Evolutionary conservation across 2,113 vertebrate genomes (phyloP), one percentile per base, ranked within the genome.

Genomic region (Benitochromis conjunctus): DNA sequence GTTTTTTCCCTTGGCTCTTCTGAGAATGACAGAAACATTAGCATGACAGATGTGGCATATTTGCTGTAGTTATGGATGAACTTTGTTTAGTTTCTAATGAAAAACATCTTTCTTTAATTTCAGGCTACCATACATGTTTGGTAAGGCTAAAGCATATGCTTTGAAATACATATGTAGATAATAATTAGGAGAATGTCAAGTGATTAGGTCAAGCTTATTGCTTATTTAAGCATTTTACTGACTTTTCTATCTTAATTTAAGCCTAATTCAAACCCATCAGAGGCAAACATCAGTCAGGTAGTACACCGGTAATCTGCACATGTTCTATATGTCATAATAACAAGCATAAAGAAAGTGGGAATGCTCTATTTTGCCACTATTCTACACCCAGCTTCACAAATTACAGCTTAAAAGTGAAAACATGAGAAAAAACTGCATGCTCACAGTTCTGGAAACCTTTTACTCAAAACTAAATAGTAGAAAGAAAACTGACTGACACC

Each of bases 401-500:
- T 80, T 62, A 51, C 54, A 51, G 11, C 43, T 86, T 36, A 79
- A 82, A 83, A 86, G 69, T 58, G 26, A 84, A 87, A 83, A 86
- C 48, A 21, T 69, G 18, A 90, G 21, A 79, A 29, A 36, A 82
- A 76, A 85, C 43, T 60, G 26, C 31, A 66, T 6, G 54, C 24
- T 81, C n/a, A 76, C 38, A 86, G 26, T 26, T 16, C 24, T 62
- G 55, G 43, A 64, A 24, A 81, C 26, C 77, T 71, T 77, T 92
- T 62, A 69, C 18, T 77, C 79, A 66, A 85, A 82, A 34, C 88
- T 66, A 84, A 78, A 80, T 8, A 77, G 83, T 21, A 79, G 38
- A 88, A 85, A 86, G 60, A 87, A 85, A 81, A 48, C 56, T 7
- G 79, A 81, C 86, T 93, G 92, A 94, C 91, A 81, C 48, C 86